Percentiles rank a stretch among this genome's conserved stretches.
Evolutionary conservation across 1,140 invertebrate species (phyloP).

Genomic region (Copidosoma floridanum): DNA sequence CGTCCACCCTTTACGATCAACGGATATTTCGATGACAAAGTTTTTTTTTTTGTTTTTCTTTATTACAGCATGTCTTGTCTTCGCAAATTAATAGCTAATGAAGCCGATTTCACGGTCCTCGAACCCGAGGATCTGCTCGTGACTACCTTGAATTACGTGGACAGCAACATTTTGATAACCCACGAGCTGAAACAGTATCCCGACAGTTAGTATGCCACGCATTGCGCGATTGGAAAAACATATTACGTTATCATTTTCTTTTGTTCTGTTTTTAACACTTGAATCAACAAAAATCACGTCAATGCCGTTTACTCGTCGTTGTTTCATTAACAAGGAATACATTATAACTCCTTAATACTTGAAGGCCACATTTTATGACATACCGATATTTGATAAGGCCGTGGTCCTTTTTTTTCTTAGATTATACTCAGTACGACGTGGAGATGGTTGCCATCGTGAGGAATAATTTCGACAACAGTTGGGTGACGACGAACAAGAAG

Average conservation of each 20-base stretch:
- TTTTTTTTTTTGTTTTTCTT: neutral
- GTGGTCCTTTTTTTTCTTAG: neutral
- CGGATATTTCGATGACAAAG: too few species aligned
- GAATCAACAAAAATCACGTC: too few species aligned
- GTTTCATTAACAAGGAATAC: too few species aligned
- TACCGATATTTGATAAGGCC: neutral
- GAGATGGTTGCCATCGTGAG: slow-evolving; percentile 71
- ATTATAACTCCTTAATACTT: too few species aligned
- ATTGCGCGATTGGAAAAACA: too few species aligned
- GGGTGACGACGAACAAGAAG: slow-evolving; percentile 65
- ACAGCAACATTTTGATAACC: slow-evolving; percentile 62
- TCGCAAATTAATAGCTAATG: slow-evolving; percentile 66
- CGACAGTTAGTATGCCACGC: slow-evolving; percentile 7
- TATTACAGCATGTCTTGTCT: slow-evolving; percentile 71
- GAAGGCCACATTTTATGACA: too few species aligned
- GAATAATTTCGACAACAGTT: slow-evolving; percentile 59
- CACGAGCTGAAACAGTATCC: slow-evolving; percentile 62
- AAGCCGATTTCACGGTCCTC: slow-evolving; percentile 79
- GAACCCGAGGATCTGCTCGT: slow-evolving; percentile 79
- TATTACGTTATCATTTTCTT: too few species aligned
- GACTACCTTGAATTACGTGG: slow-evolving; percentile 46
- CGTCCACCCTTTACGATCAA: too few species aligned
- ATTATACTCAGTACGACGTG: slow-evolving; percentile 39
- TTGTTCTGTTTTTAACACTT: too few species aligned
- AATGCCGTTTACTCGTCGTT: too few species aligned